phyloP scores from a whole-genome alignment of 2,888 invertebrate genomes.

The Phaedon cochleariae region DNA sequence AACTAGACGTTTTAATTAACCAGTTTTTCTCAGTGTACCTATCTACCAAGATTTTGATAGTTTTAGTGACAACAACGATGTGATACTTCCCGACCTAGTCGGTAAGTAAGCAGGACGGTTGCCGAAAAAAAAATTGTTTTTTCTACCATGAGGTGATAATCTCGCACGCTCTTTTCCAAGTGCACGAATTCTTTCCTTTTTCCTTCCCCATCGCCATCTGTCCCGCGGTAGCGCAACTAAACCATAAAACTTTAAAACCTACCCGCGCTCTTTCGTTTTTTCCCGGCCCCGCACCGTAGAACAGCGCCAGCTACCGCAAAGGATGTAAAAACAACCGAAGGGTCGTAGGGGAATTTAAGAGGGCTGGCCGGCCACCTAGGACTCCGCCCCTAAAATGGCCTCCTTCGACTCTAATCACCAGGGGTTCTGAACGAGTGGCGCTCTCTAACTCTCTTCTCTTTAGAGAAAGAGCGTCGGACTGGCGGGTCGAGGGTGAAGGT shows the following conservation, averaged over 20 bases:
- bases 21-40: too few species aligned
- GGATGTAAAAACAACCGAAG: conserved; percentile 41
- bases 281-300: conserved; percentile 48
- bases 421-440: conserved; percentile 52
- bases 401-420: conserved; percentile 60
- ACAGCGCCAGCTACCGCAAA: conserved; percentile 56
- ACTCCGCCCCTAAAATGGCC: conserved; percentile 63
- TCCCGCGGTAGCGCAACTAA: conserved; percentile 52
- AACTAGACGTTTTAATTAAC: too few species aligned
- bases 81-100: too few species aligned
- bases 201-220: conserved; percentile 44
- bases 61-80: too few species aligned
- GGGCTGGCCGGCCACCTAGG: conserved; percentile 46
- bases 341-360: conserved; percentile 42
- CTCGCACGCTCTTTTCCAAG: background rate
- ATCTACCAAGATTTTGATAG: too few species aligned
- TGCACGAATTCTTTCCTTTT: conserved; percentile 27
- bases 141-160: too few species aligned
- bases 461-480: conserved; percentile 49
- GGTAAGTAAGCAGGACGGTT: too few species aligned
- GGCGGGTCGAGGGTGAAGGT: conserved; percentile 33
- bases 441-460: too few species aligned
- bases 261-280: conserved; percentile 53
- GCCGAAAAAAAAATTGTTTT: too few species aligned
- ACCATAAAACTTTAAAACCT: conserved; percentile 48